Conservation (phyloP, 2,888 invertebrate species). For the Lordiphosa andalusiaca region DNA sequence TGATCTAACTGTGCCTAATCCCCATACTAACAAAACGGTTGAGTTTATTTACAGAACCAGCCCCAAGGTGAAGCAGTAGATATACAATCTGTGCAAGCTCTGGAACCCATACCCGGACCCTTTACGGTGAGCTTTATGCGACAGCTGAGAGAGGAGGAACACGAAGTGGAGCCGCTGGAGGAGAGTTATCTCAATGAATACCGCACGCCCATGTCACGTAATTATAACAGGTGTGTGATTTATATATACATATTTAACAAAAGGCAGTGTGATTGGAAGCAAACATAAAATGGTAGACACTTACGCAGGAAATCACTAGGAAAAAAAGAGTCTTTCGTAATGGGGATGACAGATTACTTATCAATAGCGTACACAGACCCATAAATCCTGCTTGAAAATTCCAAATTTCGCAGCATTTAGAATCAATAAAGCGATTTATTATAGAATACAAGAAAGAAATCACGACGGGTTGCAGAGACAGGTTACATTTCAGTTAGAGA, state of each 20-base stretch:
- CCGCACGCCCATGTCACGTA: slow-evolving; percentile 50
- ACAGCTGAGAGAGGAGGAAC: slow-evolving; percentile 25
- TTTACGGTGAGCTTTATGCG: slow-evolving; percentile 44
- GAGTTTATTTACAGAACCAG: slow-evolving; percentile 62
- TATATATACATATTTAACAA: not conserved
- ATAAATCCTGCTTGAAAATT: no score
- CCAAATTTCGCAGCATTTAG: no score
- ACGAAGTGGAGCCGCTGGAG: not conserved
- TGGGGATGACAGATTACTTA: no score
- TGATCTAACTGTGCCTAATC: slow-evolving; percentile 29
- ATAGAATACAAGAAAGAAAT: no score
- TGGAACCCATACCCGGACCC: not conserved
- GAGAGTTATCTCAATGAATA: slow-evolving; percentile 34
- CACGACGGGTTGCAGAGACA: no score
- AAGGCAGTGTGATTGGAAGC: no score
- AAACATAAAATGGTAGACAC: no score
- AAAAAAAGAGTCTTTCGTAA: no score
- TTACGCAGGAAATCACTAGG: no score
- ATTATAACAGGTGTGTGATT: slow-evolving; percentile 55
- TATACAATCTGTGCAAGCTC: not conserved
- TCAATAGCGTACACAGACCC: no score
- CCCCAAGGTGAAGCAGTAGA: not conserved
- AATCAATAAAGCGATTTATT: no score
- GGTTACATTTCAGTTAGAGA: no score
- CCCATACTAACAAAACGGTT: slow-evolving; percentile 55